Conservation (phyloP, 2,797 vertebrate species). For the Tapera naevia region DNA sequence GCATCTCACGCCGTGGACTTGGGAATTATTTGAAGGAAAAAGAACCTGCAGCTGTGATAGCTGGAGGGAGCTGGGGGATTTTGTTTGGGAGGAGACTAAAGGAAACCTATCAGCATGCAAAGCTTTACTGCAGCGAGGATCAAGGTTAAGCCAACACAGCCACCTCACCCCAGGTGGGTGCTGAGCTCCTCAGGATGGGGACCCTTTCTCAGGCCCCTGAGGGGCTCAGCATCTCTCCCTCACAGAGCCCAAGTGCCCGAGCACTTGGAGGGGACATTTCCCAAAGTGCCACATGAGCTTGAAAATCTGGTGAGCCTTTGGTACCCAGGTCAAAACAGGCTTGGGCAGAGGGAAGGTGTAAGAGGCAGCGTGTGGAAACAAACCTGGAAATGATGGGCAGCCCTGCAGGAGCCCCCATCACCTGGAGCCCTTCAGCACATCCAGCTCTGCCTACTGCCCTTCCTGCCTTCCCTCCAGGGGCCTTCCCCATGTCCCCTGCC, state of each 20-base stretch:
- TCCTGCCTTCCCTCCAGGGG: neutral
- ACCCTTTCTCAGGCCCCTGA: fast-evolving
- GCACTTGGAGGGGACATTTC: neutral
- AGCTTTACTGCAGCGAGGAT: neutral
- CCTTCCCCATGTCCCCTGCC: fast-evolving
- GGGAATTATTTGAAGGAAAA: neutral
- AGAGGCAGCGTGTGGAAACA: fast-evolving
- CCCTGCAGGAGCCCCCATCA: fast-evolving
- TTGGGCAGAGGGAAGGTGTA: neutral
- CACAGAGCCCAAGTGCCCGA: fast-evolving
- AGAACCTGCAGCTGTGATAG: neutral
- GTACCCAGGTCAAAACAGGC: neutral
- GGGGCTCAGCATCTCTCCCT: neutral
- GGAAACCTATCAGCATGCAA: neutral
- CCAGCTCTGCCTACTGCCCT: neutral
- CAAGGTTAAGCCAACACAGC: neutral
- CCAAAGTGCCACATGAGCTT: neutral
- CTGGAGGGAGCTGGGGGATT: neutral
- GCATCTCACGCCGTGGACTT: fast-evolving
- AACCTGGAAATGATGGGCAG: neutral
- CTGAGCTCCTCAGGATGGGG: neutral
- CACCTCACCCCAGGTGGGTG: neutral
- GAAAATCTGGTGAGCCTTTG: neutral
- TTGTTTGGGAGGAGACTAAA: neutral
- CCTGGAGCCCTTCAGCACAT: fast-evolving